Evolutionary conservation across 2,888 invertebrate genomes (phyloP), one percentile per base, ranked within the genome.

Genomic region (Blastobasis lacticolella): DNA sequence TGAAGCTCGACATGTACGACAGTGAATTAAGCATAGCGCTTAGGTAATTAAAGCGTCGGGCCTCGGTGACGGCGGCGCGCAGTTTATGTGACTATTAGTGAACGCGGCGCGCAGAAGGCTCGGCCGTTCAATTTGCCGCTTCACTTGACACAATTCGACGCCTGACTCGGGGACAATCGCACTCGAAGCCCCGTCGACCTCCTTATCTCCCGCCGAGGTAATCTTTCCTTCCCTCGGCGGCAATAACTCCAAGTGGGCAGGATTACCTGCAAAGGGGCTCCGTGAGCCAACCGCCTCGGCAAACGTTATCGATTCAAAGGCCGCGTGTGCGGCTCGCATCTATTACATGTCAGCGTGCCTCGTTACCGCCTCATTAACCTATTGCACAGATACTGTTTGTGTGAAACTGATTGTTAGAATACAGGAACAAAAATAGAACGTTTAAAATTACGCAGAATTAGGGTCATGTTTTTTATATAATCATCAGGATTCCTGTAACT

Each of bases 71-170:
- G 23, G 23, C 3, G 23, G 23, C 23, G 67, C 73, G 75, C 79
- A 85, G 86, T 88, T 86, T 85, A 85, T 84, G 86, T 78, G 83
- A 75, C 85, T 85, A 87, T 87, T 88, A 87, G 84, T 81, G 85
- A 77, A 78, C 80, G 67, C 69, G 75, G 77, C 76, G 81, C 78
- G 78, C 83, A 81, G 80, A 84, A 82, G 81, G 82, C 81, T 83
- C 83, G 87, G 81, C 85, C 87, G 86, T 88, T 88, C 87, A 88
- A 88, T 88, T 88, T 88, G 81, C 86, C 86, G 87, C 78, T 88
- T 88, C 87, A 87, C 87, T 88, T 88, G 87, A 88, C 87, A 88
- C 87, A 88, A 88, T 87, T 87, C 86, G 87, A 88, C 81, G 86
- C 85, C 86, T 85, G 87, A 85, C 85, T 86, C 85, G 82, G 86